Percentiles rank a stretch among this genome's conserved stretches.
Evolutionary conservation across 1,140 invertebrate genomes (phyloP).

Genomic region (Sipha flava): DNA sequence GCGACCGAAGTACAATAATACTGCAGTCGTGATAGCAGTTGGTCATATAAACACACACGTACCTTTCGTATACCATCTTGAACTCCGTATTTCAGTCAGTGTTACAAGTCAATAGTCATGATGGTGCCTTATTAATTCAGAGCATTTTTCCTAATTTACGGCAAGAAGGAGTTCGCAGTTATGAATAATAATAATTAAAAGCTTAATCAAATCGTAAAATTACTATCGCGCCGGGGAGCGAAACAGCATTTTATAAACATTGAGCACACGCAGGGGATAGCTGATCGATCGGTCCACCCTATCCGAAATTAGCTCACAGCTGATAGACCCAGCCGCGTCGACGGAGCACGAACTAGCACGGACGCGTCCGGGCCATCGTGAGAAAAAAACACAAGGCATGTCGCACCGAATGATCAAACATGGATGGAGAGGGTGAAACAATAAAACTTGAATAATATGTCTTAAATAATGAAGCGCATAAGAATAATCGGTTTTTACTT

Average conservation of each 20-base stretch:
- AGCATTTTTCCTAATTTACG: not conserved
- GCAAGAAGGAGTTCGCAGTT: too few species aligned
- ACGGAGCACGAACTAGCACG: not conserved
- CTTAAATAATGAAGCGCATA: too few species aligned
- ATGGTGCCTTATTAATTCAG: not conserved
- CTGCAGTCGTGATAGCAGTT: too few species aligned
- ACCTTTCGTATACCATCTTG: constrained; percentile 2
- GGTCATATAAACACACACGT: not conserved
- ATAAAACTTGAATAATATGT: too few species aligned
- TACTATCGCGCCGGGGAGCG: not conserved
- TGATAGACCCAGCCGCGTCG: not conserved
- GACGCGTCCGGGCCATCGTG: not conserved
- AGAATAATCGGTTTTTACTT: too few species aligned
- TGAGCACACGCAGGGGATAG: not conserved
- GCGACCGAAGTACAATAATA: too few species aligned
- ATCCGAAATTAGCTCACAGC: constrained; percentile 19
- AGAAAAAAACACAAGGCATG: not conserved
- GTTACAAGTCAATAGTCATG: not conserved
- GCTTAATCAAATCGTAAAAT: not conserved
- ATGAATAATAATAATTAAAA: not conserved
- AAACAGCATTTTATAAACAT: constrained; percentile 11
- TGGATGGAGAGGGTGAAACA: too few species aligned
- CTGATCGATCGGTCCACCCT: constrained; percentile 24
- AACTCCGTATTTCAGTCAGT: not conserved
- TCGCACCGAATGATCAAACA: too few species aligned